These are phyloP conservation scores for Potorous gilbertii DNA, from an alignment of 2,797 vertebrate species.

Conservation along the genomic window DNA sequence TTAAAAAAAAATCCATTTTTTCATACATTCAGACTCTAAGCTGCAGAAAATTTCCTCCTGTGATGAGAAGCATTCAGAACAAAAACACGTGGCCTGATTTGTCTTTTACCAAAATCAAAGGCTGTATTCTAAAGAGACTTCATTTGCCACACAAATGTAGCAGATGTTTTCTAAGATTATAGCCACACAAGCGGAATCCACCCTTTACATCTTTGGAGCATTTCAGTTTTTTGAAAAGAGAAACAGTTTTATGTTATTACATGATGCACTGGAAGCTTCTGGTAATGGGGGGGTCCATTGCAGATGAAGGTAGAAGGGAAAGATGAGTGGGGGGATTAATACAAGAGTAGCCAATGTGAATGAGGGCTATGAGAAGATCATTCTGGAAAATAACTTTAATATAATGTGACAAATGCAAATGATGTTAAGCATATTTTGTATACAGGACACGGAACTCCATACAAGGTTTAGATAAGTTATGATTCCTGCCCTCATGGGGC, in stretches of 20 bases:
- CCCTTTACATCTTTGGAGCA: conserved; percentile 79
- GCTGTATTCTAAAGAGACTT: conserved; percentile 85
- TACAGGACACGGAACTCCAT: background rate
- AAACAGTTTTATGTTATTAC: conserved; percentile 80
- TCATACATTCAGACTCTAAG: conserved; percentile 85
- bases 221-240: conserved; percentile 83
- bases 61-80: conserved; percentile 88
- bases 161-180: conserved; percentile 87
- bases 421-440: background rate
- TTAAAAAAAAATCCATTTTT: conserved; percentile 82
- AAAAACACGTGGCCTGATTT: conserved; percentile 87
- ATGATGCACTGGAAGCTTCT: conserved; percentile 71
- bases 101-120: conserved; percentile 88
- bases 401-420: background rate
- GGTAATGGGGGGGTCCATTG: conserved; percentile 58
- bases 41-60: conserved; percentile 86
- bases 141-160: conserved; percentile 86
- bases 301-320: conserved; percentile 75
- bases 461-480: background rate
- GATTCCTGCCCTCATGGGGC: background rate
- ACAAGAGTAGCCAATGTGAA: background rate
- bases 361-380: background rate
- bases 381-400: background rate
- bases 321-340: background rate
- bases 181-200: conserved; percentile 83